These are phyloP conservation scores for Sorex fumeus DNA, from an alignment of 2,113 vertebrate genomes.

Conservation along the genomic window DNA sequence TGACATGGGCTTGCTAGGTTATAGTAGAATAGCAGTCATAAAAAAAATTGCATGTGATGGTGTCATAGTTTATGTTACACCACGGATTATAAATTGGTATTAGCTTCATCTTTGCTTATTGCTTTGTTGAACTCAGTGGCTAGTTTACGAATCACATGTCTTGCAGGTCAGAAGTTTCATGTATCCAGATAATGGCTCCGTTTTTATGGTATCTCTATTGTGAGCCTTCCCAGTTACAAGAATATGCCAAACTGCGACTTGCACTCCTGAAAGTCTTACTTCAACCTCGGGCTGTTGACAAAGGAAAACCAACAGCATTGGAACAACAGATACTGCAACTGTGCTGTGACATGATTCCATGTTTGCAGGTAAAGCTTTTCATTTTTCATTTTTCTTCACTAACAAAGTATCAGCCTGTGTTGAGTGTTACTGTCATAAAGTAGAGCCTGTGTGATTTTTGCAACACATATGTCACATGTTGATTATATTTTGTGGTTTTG, in stretches of 20 bases:
- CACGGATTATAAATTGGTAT: neutral
- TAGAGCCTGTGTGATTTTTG: neutral
- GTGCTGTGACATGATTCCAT: constrained; percentile 92
- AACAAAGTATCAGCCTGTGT: neutral
- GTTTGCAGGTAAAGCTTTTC: constrained; percentile 91
- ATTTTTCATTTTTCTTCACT: neutral
- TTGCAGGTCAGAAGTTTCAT: constrained; percentile 89
- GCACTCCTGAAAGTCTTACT: constrained; percentile 92
- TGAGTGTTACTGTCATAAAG: neutral
- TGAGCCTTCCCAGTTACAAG: constrained; percentile 91
- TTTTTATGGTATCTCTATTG: constrained; percentile 96
- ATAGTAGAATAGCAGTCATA: neutral
- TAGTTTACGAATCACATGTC: constrained; percentile 67
- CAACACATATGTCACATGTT: neutral
- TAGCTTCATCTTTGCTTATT: neutral
- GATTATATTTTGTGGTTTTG: neutral
- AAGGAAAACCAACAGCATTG: constrained; percentile 67
- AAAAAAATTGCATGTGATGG: neutral
- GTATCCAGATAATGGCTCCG: constrained; percentile 92
- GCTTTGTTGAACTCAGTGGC: constrained; percentile 12
- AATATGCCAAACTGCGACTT: constrained; percentile 92
- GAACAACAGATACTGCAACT: constrained; percentile 89
- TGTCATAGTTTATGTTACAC: neutral
- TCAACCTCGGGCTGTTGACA: constrained; percentile 72
- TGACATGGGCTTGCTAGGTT: neutral